A percentile compares a stretch with the other conserved stretches of the same genome.
phyloP scores from a whole-genome alignment of 2,797 vertebrate species.

The Lepus townsendii region DNA sequence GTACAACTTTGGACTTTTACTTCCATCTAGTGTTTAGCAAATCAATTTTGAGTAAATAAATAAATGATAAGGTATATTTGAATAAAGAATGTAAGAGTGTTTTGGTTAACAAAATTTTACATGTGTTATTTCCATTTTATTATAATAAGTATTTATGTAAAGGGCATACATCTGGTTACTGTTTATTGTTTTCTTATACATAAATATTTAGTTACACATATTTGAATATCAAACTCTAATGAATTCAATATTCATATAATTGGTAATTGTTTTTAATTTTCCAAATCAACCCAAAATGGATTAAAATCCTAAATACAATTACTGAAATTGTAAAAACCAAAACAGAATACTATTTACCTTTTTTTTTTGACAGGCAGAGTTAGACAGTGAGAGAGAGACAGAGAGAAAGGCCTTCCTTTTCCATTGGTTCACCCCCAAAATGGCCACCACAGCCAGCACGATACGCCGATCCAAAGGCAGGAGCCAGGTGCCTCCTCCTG shows the following conservation, averaged over 20 bases:
- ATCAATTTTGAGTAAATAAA: constrained; percentile 10
- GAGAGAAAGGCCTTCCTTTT: too few relatives aligned
- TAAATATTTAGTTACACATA: neutral
- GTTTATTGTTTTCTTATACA: neutral
- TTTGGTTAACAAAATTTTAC: neutral
- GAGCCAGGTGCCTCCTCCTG: too few relatives aligned
- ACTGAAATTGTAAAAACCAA: too few relatives aligned
- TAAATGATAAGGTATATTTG: neutral
- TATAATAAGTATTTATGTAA: neutral
- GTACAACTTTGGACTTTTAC: neutral
- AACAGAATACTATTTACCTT: too few relatives aligned
- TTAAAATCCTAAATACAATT: too few relatives aligned
- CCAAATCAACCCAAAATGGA: neutral
- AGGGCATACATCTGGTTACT: neutral
- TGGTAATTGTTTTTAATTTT: neutral
- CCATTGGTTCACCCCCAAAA: too few relatives aligned
- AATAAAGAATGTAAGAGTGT: neutral
- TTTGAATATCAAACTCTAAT: neutral
- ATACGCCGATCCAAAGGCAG: too few relatives aligned
- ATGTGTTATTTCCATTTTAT: neutral
- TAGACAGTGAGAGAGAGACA: too few relatives aligned
- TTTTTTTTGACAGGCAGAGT: too few relatives aligned
- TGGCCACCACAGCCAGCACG: too few relatives aligned
- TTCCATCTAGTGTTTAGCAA: neutral
- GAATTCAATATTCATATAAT: neutral